Evolutionary conservation across 2,113 vertebrate species (phyloP), one percentile per base, ranked within the genome.

Genomic region (Sisor rabdophorus): DNA sequence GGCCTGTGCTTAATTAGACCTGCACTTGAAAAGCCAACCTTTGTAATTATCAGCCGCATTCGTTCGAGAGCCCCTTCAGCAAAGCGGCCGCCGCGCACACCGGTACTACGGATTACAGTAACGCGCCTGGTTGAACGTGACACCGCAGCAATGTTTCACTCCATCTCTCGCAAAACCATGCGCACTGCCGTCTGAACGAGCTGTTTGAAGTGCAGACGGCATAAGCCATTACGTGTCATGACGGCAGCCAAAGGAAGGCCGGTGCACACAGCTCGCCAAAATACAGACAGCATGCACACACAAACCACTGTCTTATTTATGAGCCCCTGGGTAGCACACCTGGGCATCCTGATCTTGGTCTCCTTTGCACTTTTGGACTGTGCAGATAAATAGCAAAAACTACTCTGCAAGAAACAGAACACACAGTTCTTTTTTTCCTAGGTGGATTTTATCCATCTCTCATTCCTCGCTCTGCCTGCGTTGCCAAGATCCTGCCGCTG

Each of bases 391-490:
- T 59, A 72, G 85, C 73, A 86, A 85, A 87, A 76, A 61, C 82
- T 83, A 78, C 79, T 48, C 77, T 52, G 73, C 81, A 79, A 79
- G 55, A 63, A 83, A 28, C 73, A 77, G 86, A 83, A 84, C 87
- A 73, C 75, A 11, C 73, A 80, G 83, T 85, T 85, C 85, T 71
- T 80, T 76, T 54, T 72, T 53, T 80, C 68, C 59, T 22, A 59
- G 71, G 50, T 72, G 74, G 26, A 74, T 64, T 76, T 53, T 77
- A 68, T 56, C 61, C 73, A 72, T 53, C 56, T 63, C 28, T 26
- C 44, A 71, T 48, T 71, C 36, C 72, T 69, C 63, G 52, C 50
- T 69, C 58, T 61, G 75, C 26, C 82, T 64, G 61, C 68, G 63
- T 48, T 79, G 82, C 73, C 75, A 53, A 28, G 53, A 52, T 67